These are phyloP conservation scores for Phasianus colchicus DNA, from an alignment of 2,113 vertebrate genomes.

Conservation along the genomic window DNA sequence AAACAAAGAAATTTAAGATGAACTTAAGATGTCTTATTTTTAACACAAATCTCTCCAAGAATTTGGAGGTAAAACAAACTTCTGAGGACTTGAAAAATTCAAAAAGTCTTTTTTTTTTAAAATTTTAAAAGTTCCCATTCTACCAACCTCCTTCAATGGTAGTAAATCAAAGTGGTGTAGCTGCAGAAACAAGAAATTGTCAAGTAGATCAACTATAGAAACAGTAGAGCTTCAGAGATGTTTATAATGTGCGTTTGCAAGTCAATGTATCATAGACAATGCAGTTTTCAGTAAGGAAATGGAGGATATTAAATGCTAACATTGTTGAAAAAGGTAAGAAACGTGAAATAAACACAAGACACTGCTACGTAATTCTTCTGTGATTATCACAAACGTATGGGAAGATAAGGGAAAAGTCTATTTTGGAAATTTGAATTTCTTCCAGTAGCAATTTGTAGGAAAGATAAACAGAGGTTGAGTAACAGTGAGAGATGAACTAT, in stretches of 20 bases:
- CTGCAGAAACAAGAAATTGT: not conserved
- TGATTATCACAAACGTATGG: not conserved
- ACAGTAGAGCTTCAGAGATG: not conserved
- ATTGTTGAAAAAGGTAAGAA: not conserved
- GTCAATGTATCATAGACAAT: not conserved
- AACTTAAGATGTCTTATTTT: not conserved
- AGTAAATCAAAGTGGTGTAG: not conserved
- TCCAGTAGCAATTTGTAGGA: not conserved
- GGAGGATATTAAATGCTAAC: not conserved
- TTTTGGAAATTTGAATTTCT: not conserved
- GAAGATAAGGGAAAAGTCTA: not conserved
- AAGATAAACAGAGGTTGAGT: not conserved
- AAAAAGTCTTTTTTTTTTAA: not conserved
- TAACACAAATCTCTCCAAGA: not conserved
- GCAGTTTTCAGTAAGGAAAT: not conserved
- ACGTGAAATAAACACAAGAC: not conserved
- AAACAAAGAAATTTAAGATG: conserved; percentile 13
- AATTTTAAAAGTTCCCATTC: not conserved
- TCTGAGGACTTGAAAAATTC: not conserved
- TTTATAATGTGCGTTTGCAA: not conserved
- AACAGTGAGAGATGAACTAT: not conserved
- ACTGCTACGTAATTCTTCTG: not conserved
- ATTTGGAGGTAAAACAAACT: not conserved
- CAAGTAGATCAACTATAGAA: not conserved
- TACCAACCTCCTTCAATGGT: not conserved